Evolutionary conservation across 2,888 invertebrate species (phyloP), one percentile per base, ranked within the genome.

Genomic region (Sinotaia quadrata): DNA sequence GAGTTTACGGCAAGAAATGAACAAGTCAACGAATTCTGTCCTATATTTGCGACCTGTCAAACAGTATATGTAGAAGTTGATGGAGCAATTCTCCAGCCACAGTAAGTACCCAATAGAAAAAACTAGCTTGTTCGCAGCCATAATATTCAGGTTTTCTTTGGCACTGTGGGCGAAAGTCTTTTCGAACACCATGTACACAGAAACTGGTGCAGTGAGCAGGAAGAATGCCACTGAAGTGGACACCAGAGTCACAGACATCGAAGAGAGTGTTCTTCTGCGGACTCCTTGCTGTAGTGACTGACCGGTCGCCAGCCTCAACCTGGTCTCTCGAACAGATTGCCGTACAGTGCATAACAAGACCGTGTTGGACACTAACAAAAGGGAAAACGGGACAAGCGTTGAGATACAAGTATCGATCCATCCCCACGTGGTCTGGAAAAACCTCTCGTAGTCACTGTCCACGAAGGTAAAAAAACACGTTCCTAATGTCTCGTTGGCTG

Each of bases 21-120:
- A 47, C 47, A 47, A 27, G 18, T 29, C n/a, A 31, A 31, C n/a
- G 7, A n/a, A 54, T 5, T 29, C 61, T 12, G 27, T 34, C 36
- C 63, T 21, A 41, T 54, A 63, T 2, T 36, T 29, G 29, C 37
- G 33, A 1, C 63, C 63, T 1, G 63, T 63, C 21, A 41, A 21
- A 15, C 51, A 15, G 21, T 63, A 63, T 24, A 63, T 36, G 63
- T 54, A 63, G 15, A 63, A 63, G 31, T 63, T 63, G 37, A 63
- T 37, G 52, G 37, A 27, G 27, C 7, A 51, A 51, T 63, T 63
- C 37, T 7, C 24, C 27, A 54, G 18, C 18, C 21, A 63, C 37
- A 63, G 37, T 29, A 63, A 21, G 8, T 27, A 37, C 3, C 52
- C 36, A n/a, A 41, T 12, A 8, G 52, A 29, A n/a, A 36, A 33